These are phyloP conservation scores for Salminus brasiliensis DNA, from an alignment of 2,113 vertebrate species.

Conservation along the genomic window DNA sequence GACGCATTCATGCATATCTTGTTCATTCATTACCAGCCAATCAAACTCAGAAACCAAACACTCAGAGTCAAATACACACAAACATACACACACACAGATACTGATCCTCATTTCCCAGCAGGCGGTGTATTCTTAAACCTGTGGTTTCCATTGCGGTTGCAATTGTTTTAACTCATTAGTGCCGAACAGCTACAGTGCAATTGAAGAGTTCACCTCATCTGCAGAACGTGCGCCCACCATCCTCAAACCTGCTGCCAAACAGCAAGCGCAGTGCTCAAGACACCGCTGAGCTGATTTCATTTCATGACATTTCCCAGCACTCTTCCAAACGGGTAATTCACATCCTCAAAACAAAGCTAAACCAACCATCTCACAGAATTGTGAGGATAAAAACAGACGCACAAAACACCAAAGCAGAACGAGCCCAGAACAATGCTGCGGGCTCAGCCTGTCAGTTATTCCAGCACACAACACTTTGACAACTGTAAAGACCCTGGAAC, in stretches of 20 bases:
- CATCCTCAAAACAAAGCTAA: slow-evolving; percentile 61
- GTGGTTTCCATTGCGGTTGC: slow-evolving; percentile 46
- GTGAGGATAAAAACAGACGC: slow-evolving; percentile 39
- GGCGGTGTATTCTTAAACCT: not conserved
- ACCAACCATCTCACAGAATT: slow-evolving; percentile 54
- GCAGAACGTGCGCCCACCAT: slow-evolving; percentile 50
- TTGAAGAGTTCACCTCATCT: slow-evolving; percentile 44
- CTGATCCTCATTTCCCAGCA: not conserved
- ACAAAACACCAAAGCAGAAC: slow-evolving; percentile 48
- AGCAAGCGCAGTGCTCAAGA: slow-evolving; percentile 6
- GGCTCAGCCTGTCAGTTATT: slow-evolving; percentile 45
- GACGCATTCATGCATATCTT: not conserved
- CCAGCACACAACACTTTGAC: slow-evolving; percentile 53
- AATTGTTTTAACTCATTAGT: slow-evolving; percentile 37
- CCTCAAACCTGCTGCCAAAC: slow-evolving; percentile 57
- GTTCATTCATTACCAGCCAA: not conserved
- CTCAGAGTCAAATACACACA: not conserved
- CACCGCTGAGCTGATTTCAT: slow-evolving; percentile 54
- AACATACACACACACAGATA: slow-evolving; percentile 3
- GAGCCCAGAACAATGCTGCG: slow-evolving; percentile 12
- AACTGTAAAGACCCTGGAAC: slow-evolving; percentile 49
- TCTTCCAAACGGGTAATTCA: slow-evolving; percentile 58
- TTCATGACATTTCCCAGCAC: slow-evolving; percentile 40
- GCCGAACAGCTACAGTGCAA: slow-evolving; percentile 22
- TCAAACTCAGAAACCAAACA: not conserved